Evolutionary conservation across 2,113 vertebrate genomes (phyloP).

Genomic region (Pontoporia blainvillei): DNA sequence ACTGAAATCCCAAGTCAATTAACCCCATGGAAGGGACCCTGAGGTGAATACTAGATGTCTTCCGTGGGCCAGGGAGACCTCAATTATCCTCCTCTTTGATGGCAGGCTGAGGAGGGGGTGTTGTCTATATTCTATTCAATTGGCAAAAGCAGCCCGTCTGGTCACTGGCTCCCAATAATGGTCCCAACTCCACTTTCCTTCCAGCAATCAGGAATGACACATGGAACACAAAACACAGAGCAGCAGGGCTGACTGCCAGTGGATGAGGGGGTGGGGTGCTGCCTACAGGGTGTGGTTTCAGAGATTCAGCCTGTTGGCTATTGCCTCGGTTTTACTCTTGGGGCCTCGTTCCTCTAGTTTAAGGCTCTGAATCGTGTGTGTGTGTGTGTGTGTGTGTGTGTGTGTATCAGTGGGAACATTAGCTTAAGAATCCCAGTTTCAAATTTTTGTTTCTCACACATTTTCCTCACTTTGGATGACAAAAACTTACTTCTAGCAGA

Average conservation of each 20-base stretch:
- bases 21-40: background rate
- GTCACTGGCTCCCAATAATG: background rate
- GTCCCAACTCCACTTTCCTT: background rate
- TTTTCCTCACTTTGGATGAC: background rate
- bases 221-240: background rate
- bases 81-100: background rate
- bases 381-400: no score
- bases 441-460: background rate
- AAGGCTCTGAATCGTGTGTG: background rate
- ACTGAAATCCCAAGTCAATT: conserved; percentile 6
- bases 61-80: background rate
- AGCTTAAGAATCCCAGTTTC: background rate
- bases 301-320: background rate
- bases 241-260: background rate
- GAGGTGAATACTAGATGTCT: background rate
- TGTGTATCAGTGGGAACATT: background rate
- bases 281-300: background rate
- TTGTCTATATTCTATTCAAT: background rate
- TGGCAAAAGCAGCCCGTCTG: background rate
- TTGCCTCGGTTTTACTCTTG: background rate
- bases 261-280: background rate
- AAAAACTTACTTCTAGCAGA: background rate
- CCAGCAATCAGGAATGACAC: background rate
- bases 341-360: background rate
- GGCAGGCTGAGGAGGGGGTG: background rate